These are phyloP conservation scores for Synanceia verrucosa DNA, from an alignment of 2,797 vertebrate genomes.

Conservation along the genomic window DNA sequence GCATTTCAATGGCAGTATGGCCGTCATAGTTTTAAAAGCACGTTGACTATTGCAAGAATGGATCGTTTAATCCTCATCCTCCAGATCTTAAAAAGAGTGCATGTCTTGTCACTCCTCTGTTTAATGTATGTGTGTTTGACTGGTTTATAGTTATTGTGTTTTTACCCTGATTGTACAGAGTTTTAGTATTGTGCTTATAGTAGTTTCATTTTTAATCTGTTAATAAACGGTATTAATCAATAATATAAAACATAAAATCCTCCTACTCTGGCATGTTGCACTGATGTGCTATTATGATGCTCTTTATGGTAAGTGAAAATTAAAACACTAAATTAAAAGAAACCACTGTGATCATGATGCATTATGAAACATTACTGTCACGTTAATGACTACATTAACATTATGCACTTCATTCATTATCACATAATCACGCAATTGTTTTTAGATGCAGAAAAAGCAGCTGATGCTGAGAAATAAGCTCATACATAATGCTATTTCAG, in stretches of 20 bases:
- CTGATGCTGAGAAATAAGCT: slow-evolving; percentile 48
- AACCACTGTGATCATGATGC: slow-evolving; percentile 25
- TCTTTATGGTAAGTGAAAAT: slow-evolving; percentile 21
- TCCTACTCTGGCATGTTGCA: neutral
- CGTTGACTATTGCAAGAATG: neutral
- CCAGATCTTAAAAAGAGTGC: neutral
- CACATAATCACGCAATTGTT: slow-evolving; percentile 39
- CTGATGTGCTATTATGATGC: slow-evolving; percentile 16
- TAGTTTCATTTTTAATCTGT: neutral
- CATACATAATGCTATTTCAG: slow-evolving; percentile 63
- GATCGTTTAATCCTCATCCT: neutral
- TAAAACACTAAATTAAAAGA: slow-evolving; percentile 30
- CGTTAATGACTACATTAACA: slow-evolving; percentile 45
- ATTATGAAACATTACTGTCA: slow-evolving; percentile 30
- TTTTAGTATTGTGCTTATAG: neutral
- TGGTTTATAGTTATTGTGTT: neutral
- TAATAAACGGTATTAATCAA: neutral
- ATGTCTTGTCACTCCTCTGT: neutral
- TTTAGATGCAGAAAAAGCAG: slow-evolving; percentile 35
- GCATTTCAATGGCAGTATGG: neutral
- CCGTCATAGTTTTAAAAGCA: slow-evolving; percentile 2
- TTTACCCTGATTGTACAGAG: neutral
- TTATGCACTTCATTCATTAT: slow-evolving; percentile 25
- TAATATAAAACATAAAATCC: neutral
- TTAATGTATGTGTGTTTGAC: neutral